phyloP scores from a whole-genome alignment of 53 echinoderm and acorn worm species.

The Glandiceps talaboti region DNA sequence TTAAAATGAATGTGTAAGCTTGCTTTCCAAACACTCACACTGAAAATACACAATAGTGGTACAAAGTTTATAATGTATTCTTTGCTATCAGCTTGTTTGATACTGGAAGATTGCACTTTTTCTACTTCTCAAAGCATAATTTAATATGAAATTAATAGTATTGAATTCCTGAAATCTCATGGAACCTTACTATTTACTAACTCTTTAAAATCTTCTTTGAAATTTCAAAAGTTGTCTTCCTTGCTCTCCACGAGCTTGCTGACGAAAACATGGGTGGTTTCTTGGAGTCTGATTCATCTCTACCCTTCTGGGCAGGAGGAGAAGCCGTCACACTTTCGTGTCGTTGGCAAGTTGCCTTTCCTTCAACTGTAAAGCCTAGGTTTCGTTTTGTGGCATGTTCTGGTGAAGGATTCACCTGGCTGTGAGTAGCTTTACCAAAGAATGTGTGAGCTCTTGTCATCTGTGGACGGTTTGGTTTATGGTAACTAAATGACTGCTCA shows the following conservation, averaged over 20 bases:
- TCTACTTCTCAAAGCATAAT: too few relatives aligned
- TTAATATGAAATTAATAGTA: too few relatives aligned
- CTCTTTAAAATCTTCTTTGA: neutral
- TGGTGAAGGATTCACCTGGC: neutral
- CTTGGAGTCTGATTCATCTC: neutral
- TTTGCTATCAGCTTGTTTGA: too few relatives aligned
- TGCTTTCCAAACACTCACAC: too few relatives aligned
- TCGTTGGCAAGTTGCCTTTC: neutral
- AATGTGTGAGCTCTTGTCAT: constrained; percentile 28
- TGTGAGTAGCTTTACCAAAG: constrained; percentile 10
- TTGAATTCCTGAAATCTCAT: too few relatives aligned
- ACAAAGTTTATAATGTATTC: too few relatives aligned
- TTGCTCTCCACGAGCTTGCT: neutral
- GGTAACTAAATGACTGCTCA: neutral
- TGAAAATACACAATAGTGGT: too few relatives aligned
- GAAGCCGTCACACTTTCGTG: neutral
- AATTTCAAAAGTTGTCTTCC: neutral
- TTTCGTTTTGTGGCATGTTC: neutral
- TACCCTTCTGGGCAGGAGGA: neutral
- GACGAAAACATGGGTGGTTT: neutral
- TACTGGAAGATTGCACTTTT: too few relatives aligned
- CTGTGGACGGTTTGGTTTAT: constrained; percentile 4
- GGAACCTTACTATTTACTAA: too few relatives aligned
- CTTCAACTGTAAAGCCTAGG: neutral
- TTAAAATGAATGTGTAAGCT: too few relatives aligned